Evolutionary conservation across 2,797 vertebrate species (phyloP).

Genomic region (Centropyge bicolor): DNA sequence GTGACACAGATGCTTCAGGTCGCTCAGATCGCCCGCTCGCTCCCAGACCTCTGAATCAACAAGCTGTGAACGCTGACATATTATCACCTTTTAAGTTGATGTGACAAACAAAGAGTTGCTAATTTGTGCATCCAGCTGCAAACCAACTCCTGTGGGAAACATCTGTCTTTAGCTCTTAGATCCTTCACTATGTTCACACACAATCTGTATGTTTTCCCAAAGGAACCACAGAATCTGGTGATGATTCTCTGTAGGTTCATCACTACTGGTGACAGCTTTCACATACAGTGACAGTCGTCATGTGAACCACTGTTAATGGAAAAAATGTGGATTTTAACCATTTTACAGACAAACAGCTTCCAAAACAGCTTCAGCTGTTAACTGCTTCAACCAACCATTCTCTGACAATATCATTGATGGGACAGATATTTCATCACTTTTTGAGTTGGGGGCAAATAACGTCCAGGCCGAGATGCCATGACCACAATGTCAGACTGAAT

Average conservation of each 20-base stretch:
- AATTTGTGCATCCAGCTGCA: background rate
- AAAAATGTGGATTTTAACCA: background rate
- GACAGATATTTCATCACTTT: background rate
- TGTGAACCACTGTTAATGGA: background rate
- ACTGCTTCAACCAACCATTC: background rate
- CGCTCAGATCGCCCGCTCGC: background rate
- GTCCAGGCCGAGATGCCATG: background rate
- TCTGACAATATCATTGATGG: background rate
- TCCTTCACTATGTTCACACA: background rate
- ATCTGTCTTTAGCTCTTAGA: background rate
- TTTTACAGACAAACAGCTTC: background rate
- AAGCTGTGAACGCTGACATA: background rate
- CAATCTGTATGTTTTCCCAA: too few species aligned
- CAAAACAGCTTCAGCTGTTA: background rate
- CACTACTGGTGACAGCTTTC: background rate
- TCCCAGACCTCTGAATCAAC: slow-evolving; percentile 16
- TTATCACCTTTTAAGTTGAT: background rate
- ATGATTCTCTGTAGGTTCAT: background rate
- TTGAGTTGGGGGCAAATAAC: background rate
- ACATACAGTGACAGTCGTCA: too few species aligned
- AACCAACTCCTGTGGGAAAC: background rate
- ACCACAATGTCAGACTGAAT: background rate
- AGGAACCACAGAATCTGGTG: background rate
- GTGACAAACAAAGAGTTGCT: background rate
- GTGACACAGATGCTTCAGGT: slow-evolving; percentile 2